Evolutionary conservation across 2,797 vertebrate genomes (phyloP), one percentile per base, ranked within the genome.

Genomic region (Discoglossus pictus): DNA sequence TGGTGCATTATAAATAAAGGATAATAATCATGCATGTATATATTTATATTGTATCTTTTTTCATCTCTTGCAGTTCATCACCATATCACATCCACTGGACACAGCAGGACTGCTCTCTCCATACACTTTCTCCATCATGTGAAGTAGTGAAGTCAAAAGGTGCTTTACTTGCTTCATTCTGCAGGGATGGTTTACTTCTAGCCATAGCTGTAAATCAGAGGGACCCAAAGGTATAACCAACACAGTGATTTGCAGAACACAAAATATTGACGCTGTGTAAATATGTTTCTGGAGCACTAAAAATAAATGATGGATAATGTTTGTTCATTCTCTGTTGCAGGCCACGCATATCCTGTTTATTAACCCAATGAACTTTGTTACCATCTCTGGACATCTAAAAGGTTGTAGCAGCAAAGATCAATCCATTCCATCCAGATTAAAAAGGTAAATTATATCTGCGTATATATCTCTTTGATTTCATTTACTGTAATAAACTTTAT

Each of bases 301-400:
- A 4, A 31, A 4, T 8, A 4, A 31, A 31, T 31, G 27, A 31
- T 31, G 27, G 7, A 12, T 15, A 54, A 48, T 50, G 1, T 54
- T 1, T 65, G 21, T 46, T 67, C 4, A 42, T 62, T 62, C 63
- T 59, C 73, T 43, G 36, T 75, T 65, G n/a, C 75, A 98, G 97
- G 93, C 90, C 58, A 94, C 94, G 59, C 94, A 95, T 73, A 79
- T 95, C 61, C 85, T 99, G 54, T 96, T 94, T 81, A 83, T 98
- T 80, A 98, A 92, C 84, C 92, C 86, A 0, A 61, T 93, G 81
- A 97, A 92, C 86, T 92, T 94, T 81, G 80, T 94, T 60, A 90
- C 92, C 1, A 35, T 93, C 67, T 89, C 85, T 68, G 91, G 91
- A 53, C 83, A 78, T 53, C 88, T 99, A 7, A 93, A 92, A 76